Evolutionary conservation across 2,888 invertebrate species (phyloP), one percentile per base, ranked within the genome.

Genomic region (Malthinus seriepunctatus): DNA sequence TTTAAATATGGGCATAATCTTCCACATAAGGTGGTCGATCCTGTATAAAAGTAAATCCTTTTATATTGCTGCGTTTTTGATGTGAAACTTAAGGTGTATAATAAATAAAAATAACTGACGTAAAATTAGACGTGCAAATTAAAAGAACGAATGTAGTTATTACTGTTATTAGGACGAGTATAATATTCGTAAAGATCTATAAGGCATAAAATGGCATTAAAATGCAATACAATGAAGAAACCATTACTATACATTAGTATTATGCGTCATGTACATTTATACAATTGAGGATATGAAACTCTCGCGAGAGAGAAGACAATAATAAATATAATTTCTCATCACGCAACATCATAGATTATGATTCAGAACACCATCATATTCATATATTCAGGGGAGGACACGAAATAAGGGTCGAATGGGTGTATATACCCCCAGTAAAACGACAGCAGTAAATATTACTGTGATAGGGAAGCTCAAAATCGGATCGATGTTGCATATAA

Each of bases 321-420:
- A 72, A 71, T 73, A 72, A 71, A 73, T 69, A 71, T 72, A 74
- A 73, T 72, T 74, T 70, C 69, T 66, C 70, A 72, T 73, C 71
- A 71, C 69, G 72, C 71, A 69, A 71, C 66, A 69, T 67, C 68
- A 66, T 69, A 68, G 68, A 71, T 73, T 72, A 74, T 71, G 73
- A 73, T 74, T 73, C 72, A 72, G 71, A 69, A 69, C 39, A 62
- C 70, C 69, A 73, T 72, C 71, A 71, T 71, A 72, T 71, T 71
- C 71, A 69, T 72, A 69, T 72, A 70, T 71, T 67, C 66, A 59
- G 59, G 64, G 66, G 67, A 68, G 67, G 68, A 56, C 63, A 58
- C 59, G 51, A 53, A 23, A 56, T 60, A 60, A 63, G 60, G 56
- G 63, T 56, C 53, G 60, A 60, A 60, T 52, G 56, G 55, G 23